phyloP scores from a whole-genome alignment of 2,797 vertebrate genomes.

The Podarcis siculus region DNA sequence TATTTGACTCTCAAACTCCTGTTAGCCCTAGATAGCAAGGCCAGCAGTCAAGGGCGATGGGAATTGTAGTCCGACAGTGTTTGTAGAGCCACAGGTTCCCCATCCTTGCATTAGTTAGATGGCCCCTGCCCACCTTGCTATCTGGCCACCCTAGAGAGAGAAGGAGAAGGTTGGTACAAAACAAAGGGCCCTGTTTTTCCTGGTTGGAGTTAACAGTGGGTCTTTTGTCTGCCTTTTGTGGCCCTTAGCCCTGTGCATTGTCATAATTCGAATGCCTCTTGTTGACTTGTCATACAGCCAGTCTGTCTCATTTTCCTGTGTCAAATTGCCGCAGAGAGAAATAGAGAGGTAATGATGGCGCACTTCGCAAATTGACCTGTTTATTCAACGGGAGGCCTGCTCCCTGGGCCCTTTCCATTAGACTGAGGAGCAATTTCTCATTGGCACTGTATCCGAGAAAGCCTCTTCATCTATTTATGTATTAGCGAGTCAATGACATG shows the following conservation, averaged over 20 bases:
- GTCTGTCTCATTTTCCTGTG: too few species aligned
- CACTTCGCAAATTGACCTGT: neutral
- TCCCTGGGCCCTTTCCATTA: constrained; percentile 5
- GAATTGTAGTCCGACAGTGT: neutral
- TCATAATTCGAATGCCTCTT: neutral
- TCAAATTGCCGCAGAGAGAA: neutral
- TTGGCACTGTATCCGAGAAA: constrained; percentile 47
- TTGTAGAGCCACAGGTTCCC: too few species aligned
- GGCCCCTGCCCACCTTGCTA: neutral
- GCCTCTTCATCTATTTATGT: constrained; percentile 51
- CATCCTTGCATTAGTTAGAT: neutral
- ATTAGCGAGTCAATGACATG: constrained; percentile 54
- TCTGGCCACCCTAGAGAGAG: neutral
- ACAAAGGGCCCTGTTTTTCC: neutral
- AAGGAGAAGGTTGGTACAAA: neutral
- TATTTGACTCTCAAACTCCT: too few species aligned
- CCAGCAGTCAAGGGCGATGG: too few species aligned
- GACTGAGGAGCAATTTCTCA: constrained; percentile 21
- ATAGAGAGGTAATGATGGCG: neutral
- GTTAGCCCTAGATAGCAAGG: too few species aligned
- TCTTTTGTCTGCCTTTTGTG: neutral
- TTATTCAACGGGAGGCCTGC: constrained; percentile 7
- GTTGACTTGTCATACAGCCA: neutral
- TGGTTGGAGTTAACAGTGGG: neutral
- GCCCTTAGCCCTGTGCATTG: too few species aligned